Percentiles rank a stretch among this genome's conserved stretches.
Evolutionary conservation across 2,113 vertebrate genomes (phyloP).

Genomic region (Hymenochirus boettgeri): DNA sequence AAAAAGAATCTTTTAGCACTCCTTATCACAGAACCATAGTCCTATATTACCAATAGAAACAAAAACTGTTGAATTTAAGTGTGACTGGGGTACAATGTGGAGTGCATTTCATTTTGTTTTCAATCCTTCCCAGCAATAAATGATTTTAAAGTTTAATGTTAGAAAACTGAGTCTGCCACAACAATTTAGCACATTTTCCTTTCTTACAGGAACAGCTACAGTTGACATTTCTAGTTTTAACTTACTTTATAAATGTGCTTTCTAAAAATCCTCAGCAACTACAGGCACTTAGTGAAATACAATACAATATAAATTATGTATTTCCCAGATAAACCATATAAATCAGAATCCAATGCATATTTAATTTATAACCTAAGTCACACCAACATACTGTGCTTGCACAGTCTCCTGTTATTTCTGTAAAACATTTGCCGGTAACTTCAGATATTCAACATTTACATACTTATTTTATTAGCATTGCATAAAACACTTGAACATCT

Average conservation of each 20-base stretch:
- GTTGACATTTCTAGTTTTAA: constrained; percentile 38
- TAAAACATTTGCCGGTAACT: background rate
- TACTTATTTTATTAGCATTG: no score
- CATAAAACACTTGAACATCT: no score
- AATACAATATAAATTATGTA: constrained; percentile 50
- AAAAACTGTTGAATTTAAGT: no score
- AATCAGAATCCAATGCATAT: constrained; percentile 49
- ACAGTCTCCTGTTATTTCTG: constrained; percentile 39
- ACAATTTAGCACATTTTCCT: constrained; percentile 25
- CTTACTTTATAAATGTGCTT: constrained; percentile 45
- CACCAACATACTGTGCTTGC: constrained; percentile 40
- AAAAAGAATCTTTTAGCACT: no score
- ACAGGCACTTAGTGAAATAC: constrained; percentile 49
- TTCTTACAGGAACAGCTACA: constrained; percentile 38
- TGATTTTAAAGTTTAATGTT: constrained; percentile 24
- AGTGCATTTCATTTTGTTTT: constrained; percentile 13
- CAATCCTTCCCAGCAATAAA: constrained; percentile 22
- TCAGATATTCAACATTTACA: no score
- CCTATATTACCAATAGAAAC: no score
- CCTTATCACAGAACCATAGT: no score
- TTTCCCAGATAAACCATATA: constrained; percentile 49
- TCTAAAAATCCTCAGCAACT: constrained; percentile 47
- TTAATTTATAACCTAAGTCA: constrained; percentile 51
- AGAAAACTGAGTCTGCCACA: constrained; percentile 9
- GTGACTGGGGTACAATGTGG: no score